A percentile compares a stretch with the other conserved stretches of the same genome.
These are phyloP conservation scores for Dipodomys merriami DNA, from an alignment of 2,113 vertebrate genomes.

Conservation along the genomic window DNA sequence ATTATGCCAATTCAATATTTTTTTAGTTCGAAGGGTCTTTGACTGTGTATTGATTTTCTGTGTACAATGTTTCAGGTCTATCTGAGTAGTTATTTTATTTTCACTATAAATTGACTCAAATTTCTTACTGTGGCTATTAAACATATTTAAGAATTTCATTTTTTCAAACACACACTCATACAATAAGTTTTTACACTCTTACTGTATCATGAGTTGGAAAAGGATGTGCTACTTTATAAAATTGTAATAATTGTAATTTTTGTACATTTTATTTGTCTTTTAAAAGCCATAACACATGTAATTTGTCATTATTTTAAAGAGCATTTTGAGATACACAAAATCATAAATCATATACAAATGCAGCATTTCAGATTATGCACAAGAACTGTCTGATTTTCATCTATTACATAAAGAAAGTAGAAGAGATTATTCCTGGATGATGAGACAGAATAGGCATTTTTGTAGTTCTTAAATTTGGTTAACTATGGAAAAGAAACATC, in stretches of 20 bases:
- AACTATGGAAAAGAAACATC: background rate
- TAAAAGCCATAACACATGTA: background rate
- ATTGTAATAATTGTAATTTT: background rate
- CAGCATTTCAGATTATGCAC: background rate
- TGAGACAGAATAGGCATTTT: background rate
- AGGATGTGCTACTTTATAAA: background rate
- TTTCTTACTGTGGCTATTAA: background rate
- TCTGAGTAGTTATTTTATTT: background rate
- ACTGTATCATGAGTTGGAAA: background rate
- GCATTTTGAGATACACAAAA: too few species aligned
- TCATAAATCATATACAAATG: background rate
- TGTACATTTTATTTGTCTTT: background rate
- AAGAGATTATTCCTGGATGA: background rate
- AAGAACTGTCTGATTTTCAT: background rate
- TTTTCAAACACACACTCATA: background rate
- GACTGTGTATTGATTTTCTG: conserved; percentile 4
- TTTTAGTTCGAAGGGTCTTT: background rate
- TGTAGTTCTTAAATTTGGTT: background rate
- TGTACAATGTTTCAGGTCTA: background rate
- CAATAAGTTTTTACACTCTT: background rate
- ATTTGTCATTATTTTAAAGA: background rate
- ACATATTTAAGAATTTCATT: background rate
- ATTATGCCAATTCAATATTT: background rate
- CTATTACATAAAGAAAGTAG: conserved; percentile 32
- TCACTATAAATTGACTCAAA: background rate